These are phyloP conservation scores for Aphis gossypii DNA, from an alignment of 1,140 invertebrate genomes.

Conservation along the genomic window DNA sequence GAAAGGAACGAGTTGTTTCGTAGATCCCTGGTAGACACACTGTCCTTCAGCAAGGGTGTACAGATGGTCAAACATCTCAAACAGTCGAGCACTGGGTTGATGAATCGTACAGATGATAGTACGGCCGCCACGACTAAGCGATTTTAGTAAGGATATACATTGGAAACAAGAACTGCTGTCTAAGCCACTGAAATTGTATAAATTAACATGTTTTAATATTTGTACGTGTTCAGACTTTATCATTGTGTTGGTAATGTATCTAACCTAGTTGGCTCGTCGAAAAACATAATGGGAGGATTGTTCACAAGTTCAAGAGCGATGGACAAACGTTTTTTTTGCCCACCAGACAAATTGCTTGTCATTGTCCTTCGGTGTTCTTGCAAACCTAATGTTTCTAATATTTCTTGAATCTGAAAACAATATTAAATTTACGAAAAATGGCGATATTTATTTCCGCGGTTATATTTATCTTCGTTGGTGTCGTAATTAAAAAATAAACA, in stretches of 20 bases:
- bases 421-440: neutral
- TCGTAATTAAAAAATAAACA: neutral
- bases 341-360: slow-evolving; percentile 90
- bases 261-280: slow-evolving; percentile 93
- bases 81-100: slow-evolving; percentile 92
- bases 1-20: slow-evolving; percentile 80
- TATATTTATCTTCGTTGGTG: neutral
- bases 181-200: slow-evolving; percentile 76
- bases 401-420: slow-evolving; percentile 80
- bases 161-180: slow-evolving; percentile 91
- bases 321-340: slow-evolving; percentile 94
- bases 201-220: slow-evolving; percentile 5
- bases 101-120: slow-evolving; percentile 96
- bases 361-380: slow-evolving; percentile 86
- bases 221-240: neutral
- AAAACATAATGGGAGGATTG: slow-evolving; percentile 97
- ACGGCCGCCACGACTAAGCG: slow-evolving; percentile 83
- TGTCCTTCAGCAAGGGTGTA: slow-evolving; percentile 88
- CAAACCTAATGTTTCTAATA: slow-evolving; percentile 87
- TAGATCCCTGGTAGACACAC: slow-evolving; percentile 87
- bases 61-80: slow-evolving; percentile 95
- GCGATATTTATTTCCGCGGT: neutral
- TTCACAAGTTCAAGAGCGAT: slow-evolving; percentile 96
- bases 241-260: neutral
- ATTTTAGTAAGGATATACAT: slow-evolving; percentile 81